Evolutionary conservation across 2,113 vertebrate species (phyloP), one percentile per base, ranked within the genome.

Genomic region (Oncorhynchus mykiss): DNA sequence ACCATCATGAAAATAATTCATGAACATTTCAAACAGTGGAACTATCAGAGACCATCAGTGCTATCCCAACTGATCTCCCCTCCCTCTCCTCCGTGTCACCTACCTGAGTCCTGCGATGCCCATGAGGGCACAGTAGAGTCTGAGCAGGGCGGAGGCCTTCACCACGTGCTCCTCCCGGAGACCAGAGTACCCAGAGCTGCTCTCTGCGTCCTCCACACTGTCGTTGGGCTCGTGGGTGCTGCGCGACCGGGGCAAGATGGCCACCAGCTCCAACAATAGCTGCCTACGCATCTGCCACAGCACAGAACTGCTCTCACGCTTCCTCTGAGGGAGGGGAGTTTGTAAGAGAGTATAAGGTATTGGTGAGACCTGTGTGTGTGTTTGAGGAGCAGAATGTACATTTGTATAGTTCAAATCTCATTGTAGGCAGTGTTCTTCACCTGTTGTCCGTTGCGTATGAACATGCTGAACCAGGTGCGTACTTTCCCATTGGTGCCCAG

Each of bases 251-350:
- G 98, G 97, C 76, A 99, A 92, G 89, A 99, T 99, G 84, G 95
- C 96, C 75, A 97, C 97, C 68, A 99, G 88, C 87, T 99, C 98
- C 84, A 97, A 90, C 31, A 99, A 94, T 86, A 99, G 95, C 93
- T 98, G 97, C 67, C 96, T 90, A 68, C 98, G 95, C 97, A 99
- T 99, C 81, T 98, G 97, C 97, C 97, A 98, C 70, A 99, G 94
- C 67, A 99, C 97, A 0, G 97, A 99, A 86, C 96, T 95, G 91
- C 96, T 96, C 84, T 99, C 97, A 78, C 91, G 92, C 90, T 97
- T 98, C 80, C 97, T 93, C 98, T 99, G 91, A 39, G 0, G n/a
- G 18, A 45, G 0, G 13, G n/a, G 34, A 62, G 59, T 18, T 14
- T 54, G 3, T 1, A 54, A 16, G 51, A 54, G 51, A 54, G 51